Evolutionary conservation across 2,113 vertebrate species (phyloP), one percentile per base, ranked within the genome.

Genomic region (Austrofundulus limnaeus): DNA sequence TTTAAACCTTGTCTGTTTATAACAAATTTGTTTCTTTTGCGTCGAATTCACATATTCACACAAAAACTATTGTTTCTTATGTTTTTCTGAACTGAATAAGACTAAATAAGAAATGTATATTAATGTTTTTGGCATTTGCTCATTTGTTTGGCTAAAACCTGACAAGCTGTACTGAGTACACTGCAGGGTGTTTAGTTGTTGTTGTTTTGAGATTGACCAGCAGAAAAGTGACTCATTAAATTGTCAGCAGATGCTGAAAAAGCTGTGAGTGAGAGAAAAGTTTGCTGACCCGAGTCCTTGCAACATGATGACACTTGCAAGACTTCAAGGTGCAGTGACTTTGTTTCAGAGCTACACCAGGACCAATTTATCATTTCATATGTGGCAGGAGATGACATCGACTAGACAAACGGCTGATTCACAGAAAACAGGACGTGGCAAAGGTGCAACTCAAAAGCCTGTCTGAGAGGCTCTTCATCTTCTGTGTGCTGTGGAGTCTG

Each of bases 291-390:
- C 20, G 28, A 74, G 47, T 20, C 24, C 51, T 50, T 41, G 61
- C 19, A 67, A 52, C 23, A 34, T 38, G 66, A 59, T 14, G 48
- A 51, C 53, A 38, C 24, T 31, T 50, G 21, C 10, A 37, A 2
- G 41, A 57, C 66, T 80, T 49, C 43, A 52, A 61, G 61, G 68
- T 51, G 59, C 47, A 53, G 70, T 37, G 62, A 62, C 45, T 62
- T 56, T 47, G 63, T 87, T 86, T 78, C 63, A 49, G 63, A 47
- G 43, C 11, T 41, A 74, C 57, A 78, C 70, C 85, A 83, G 49
- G 23, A 64, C 54, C 11, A 20, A 80, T 86, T 81, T 77, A 73
- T 86, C 85, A 68, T 61, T 49, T 68, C 66, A 45, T 55, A 43
- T 55, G 21, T 41, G 28, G 54, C 17, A 19, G 38, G 59, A 52